Evolutionary conservation across 2,888 invertebrate genomes (phyloP), one percentile per base, ranked within the genome.

Genomic region (Nemoura dubitans): DNA sequence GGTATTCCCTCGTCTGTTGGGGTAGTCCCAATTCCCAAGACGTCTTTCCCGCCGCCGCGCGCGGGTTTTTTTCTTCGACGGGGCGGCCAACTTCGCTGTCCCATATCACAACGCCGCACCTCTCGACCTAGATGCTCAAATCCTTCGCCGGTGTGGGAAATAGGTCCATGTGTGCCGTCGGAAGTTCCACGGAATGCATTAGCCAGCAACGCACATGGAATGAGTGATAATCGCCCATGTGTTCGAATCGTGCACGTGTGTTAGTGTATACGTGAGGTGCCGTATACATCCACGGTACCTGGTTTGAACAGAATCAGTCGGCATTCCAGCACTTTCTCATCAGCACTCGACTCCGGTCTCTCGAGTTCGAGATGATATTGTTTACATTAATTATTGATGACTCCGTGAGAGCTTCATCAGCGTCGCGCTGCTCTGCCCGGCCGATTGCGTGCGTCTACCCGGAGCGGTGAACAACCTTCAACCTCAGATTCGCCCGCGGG

Each of bases 91-190:
- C 21, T 59, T 59, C 59, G 59, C 59, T 59, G 59, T 59, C 59
- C 59, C 59, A 59, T 59, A 59, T 59, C 59, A n/a, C n/a, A 59
- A 59, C 59, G n/a, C n/a, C n/a, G n/a, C 59, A 59, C 59, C 59
- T 59, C 59, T 59, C 59, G 59, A 21, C 59, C 59, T 59, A 59
- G 16, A 59, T 21, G 59, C 59, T 7, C 59, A 59, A 59, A 59
- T 59, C 14, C 59, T 59, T 59, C 59, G 59, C 59, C 59, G 21
- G 59, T 59, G 59, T 59, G 59, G 59, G 59, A 59, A 59, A 10
- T 59, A 10, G 10, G 59, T 1, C 59, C 59, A 59, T 21, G 59
- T 59, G 59, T 21, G 59, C 59, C 59, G 16, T 59, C 21, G 16
- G 59, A 7, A 59, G 59, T 59, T 59, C 59, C 59, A 21, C 59